Conservation (phyloP, 2,797 vertebrate genomes). For the Glyptemys insculpta region DNA sequence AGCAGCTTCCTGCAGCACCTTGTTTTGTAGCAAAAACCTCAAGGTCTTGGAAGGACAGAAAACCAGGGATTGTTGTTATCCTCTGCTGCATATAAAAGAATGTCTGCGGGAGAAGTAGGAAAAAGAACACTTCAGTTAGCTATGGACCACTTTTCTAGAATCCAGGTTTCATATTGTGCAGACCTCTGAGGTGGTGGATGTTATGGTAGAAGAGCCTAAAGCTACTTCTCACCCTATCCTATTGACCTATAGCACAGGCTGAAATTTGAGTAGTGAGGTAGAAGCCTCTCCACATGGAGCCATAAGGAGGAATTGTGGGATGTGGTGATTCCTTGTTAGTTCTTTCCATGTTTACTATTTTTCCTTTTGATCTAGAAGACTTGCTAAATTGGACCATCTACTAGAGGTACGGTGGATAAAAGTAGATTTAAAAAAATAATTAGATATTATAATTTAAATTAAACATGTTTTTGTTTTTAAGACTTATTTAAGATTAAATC, state of each 20-base stretch:
- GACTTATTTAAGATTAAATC: not conserved
- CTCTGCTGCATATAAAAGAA: not conserved
- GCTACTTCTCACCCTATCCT: not conserved
- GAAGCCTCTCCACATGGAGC: not conserved
- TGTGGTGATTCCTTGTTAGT: not conserved
- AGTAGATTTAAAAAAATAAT: not conserved
- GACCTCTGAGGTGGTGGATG: not conserved
- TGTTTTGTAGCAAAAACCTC: not conserved
- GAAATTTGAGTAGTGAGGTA: not conserved
- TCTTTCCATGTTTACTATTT: not conserved
- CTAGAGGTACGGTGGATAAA: not conserved
- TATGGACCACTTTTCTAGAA: not conserved
- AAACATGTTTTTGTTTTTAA: not conserved
- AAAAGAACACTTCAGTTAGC: not conserved
- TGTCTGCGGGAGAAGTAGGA: not conserved
- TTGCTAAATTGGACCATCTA: conserved; percentile 68
- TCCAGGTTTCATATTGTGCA: not conserved
- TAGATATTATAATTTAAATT: too few species aligned
- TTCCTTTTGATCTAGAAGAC: not conserved
- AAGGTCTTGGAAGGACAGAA: not conserved
- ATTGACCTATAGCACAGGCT: not conserved
- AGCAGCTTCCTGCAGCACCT: not conserved
- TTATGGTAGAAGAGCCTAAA: not conserved
- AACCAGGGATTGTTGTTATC: fast-evolving
- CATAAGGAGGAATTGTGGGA: not conserved